These are phyloP conservation scores for Epistrophe grossulariae DNA, from an alignment of 2,888 invertebrate genomes.

Conservation along the genomic window DNA sequence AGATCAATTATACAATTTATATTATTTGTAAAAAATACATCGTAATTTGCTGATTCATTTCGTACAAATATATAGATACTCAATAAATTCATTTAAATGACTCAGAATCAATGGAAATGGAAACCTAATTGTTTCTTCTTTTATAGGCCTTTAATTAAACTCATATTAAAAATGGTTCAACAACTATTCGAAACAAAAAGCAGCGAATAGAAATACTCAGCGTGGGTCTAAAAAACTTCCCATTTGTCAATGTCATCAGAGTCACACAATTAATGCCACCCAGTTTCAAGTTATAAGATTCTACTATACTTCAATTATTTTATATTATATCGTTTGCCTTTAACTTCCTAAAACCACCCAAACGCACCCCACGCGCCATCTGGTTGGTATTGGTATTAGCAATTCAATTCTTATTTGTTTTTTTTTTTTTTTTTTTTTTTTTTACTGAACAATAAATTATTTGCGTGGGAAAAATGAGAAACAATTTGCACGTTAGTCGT, in stretches of 20 bases:
- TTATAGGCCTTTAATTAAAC: constrained; percentile 19
- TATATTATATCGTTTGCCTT: constrained; percentile 9
- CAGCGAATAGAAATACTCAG: not conserved
- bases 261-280: constrained; percentile 43
- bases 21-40: too few relatives aligned
- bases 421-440: constrained; percentile 12
- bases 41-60: not conserved
- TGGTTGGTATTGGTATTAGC: constrained; percentile 2
- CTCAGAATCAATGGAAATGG: constrained; percentile 9
- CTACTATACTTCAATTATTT: constrained; percentile 34
- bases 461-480: constrained; percentile 57
- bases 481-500: constrained; percentile 37
- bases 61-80: not conserved
- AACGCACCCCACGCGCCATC: constrained; percentile 44
- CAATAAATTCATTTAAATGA: constrained; percentile 1
- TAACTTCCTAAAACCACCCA: constrained; percentile 41
- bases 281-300: constrained; percentile 29
- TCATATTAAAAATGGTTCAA: constrained; percentile 28
- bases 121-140: constrained; percentile 14
- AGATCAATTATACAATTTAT: too few relatives aligned
- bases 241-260: constrained; percentile 26
- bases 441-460: constrained; percentile 31
- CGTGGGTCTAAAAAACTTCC: constrained; percentile 16
- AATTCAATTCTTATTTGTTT: constrained; percentile 32
- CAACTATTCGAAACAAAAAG: constrained; percentile 21